Base-by-base conservation (phyloP, 1,140 invertebrate genomes). In the Triops cancriformis region DNA sequence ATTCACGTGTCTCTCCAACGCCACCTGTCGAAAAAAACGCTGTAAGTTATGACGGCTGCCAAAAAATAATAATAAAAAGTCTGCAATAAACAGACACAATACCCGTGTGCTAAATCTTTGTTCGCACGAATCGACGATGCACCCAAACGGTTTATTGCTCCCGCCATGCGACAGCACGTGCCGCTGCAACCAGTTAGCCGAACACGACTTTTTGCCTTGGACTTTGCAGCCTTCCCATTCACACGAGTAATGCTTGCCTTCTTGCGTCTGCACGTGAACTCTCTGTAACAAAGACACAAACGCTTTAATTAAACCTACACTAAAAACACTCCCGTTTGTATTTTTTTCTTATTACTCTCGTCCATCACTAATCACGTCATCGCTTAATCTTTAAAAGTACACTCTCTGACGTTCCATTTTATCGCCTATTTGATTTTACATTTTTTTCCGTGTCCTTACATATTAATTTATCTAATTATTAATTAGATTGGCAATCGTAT, bases 221-320 rank as follows among this genome's bases (percentile, higher is more conserved):
- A 98, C 96, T 85, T 97, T 97, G 86, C 96, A 98, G 7, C 93
- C 93, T 80, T 90, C 88, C 95, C 95, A 98, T 26, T 95, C 88
- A 83, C 95, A 98, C 10, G 94, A 90, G 83, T 93, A 96, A 80
- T 91, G 73, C 77, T 79, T 45, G 79, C 80, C 28, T 64, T 73
- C 27, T 72, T 74, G 18, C 80, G 78, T 76, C 79, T 81, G 77
- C 79, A 80, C 64, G 76, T 74, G 12, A 77, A 73, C 9, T 73
- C 74, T 2, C 31, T 37, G 31, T 37, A 37, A 37, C 31, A 37
- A 37, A 37, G 7, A 37, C 7, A 37, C 2, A 37, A 37, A 2
- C 31, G 31, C 2, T 4, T 37, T 37, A 2, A 37, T 37, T 37
- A 37, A 37, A 37, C 2, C 31, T 7, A 7, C 31, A 7, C 2